Conservation (phyloP, 1,140 invertebrate species). For the Hypsibius dujardini region DNA sequence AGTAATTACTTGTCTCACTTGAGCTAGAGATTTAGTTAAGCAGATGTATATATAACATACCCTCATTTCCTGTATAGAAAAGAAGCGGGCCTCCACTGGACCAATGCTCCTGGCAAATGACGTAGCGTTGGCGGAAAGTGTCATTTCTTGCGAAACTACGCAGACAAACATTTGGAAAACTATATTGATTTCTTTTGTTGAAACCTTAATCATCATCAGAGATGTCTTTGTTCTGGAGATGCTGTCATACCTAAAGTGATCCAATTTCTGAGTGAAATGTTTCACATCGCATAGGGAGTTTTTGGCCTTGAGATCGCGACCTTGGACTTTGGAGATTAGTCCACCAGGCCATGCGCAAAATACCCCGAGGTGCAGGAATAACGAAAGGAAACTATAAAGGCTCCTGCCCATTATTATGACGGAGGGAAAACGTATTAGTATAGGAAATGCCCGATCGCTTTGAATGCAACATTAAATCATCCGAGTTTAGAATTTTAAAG, state of each 20-base stretch:
- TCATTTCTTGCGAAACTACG: conserved; percentile 48
- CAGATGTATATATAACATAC: background rate
- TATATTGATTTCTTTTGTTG: background rate
- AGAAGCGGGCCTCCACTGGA: conserved; percentile 56
- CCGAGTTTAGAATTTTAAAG: too few species aligned
- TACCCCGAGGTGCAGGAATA: too few species aligned
- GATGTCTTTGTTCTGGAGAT: background rate
- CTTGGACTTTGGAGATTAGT: background rate
- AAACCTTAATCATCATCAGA: background rate
- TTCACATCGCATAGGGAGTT: background rate
- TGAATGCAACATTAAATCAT: too few species aligned
- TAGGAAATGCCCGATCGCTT: too few species aligned
- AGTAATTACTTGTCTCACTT: background rate
- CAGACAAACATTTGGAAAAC: background rate
- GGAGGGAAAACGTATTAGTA: too few species aligned
- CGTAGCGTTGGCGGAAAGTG: conserved; percentile 59
- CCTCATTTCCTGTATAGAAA: conserved; percentile 95
- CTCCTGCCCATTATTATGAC: too few species aligned
- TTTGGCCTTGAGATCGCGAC: background rate
- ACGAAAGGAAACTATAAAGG: too few species aligned
- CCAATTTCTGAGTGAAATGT: background rate
- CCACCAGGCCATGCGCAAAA: too few species aligned
- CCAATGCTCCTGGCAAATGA: conserved; percentile 58
- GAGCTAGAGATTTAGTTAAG: background rate
- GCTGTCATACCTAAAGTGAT: background rate